These are phyloP conservation scores for Aurelia sp. DNA, from an alignment of 30 jellyfish, hydroid and myxozoan species.

Conservation along the genomic window DNA sequence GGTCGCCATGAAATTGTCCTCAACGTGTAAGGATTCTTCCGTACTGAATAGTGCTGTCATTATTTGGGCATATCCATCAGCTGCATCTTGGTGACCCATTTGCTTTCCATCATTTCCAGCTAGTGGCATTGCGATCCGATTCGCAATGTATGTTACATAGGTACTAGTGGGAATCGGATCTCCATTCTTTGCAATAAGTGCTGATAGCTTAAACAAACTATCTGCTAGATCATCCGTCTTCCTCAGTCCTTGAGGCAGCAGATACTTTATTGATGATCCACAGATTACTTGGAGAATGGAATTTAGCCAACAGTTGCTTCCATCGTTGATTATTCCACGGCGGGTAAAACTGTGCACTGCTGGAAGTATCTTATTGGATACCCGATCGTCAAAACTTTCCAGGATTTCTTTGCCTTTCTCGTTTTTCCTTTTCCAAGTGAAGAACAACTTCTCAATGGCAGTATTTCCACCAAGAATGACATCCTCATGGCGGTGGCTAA, in stretches of 20 bases:
- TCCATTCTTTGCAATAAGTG: not conserved
- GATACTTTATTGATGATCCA: not conserved
- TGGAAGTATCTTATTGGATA: too few species aligned
- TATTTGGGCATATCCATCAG: slow-evolving; percentile 14
- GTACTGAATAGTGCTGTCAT: not conserved
- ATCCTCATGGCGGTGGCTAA: too few species aligned
- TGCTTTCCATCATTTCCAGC: not conserved
- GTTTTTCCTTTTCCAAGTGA: too few species aligned
- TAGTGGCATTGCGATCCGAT: not conserved
- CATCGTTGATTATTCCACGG: not conserved
- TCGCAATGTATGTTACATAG: not conserved
- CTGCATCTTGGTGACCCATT: slow-evolving; percentile 23
- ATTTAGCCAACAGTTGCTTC: not conserved
- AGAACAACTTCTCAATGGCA: too few species aligned
- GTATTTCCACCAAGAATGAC: too few species aligned
- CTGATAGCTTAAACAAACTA: not conserved
- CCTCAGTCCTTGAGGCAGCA: not conserved
- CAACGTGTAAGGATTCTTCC: not conserved
- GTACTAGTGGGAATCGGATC: not conserved
- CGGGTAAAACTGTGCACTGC: too few species aligned
- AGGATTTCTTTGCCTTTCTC: too few species aligned
- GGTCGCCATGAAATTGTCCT: slow-evolving; percentile 9
- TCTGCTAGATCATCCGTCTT: not conserved
- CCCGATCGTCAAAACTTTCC: not conserved
- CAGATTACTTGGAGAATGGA: slow-evolving; percentile 7